Percentiles rank a stretch among this genome's conserved stretches.
phyloP scores from a whole-genome alignment of 2,888 invertebrate species.

The Epicampocera succincta region DNA sequence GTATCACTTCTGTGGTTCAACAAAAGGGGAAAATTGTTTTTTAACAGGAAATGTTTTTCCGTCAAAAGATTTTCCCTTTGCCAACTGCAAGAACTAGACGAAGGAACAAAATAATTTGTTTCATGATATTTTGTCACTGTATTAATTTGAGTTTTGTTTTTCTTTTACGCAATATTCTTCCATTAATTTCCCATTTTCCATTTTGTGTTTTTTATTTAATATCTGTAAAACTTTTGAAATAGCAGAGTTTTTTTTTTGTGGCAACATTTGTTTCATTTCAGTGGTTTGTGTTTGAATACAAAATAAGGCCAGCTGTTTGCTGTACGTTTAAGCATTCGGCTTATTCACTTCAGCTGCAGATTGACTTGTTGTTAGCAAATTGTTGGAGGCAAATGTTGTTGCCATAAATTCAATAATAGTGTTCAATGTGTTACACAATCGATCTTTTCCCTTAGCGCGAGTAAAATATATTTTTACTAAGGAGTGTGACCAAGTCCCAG shows the following conservation, averaged over 20 bases:
- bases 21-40: conserved; percentile 23
- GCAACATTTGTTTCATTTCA: not conserved
- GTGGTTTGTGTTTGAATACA: not conserved
- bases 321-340: not conserved
- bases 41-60: conserved; percentile 66
- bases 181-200: conserved; percentile 40
- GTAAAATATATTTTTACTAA: no score
- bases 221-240: conserved; percentile 1
- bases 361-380: conserved; percentile 25
- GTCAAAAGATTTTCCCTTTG: conserved; percentile 13
- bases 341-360: conserved; percentile 3
- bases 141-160: conserved; percentile 52
- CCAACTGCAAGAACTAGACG: not conserved
- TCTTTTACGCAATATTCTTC: conserved; percentile 10
- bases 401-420: no score
- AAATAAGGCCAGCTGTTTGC: not conserved
- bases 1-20: conserved; percentile 8
- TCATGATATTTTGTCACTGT: conserved; percentile 58
- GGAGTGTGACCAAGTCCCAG: no score
- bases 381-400: not conserved
- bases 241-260: not conserved
- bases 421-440: no score
- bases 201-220: conserved; percentile 9
- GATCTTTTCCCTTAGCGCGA: no score
- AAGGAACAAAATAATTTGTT: conserved; percentile 38